These are phyloP conservation scores for Cryptotis parvus DNA, from an alignment of 2,113 vertebrate species.

Conservation along the genomic window DNA sequence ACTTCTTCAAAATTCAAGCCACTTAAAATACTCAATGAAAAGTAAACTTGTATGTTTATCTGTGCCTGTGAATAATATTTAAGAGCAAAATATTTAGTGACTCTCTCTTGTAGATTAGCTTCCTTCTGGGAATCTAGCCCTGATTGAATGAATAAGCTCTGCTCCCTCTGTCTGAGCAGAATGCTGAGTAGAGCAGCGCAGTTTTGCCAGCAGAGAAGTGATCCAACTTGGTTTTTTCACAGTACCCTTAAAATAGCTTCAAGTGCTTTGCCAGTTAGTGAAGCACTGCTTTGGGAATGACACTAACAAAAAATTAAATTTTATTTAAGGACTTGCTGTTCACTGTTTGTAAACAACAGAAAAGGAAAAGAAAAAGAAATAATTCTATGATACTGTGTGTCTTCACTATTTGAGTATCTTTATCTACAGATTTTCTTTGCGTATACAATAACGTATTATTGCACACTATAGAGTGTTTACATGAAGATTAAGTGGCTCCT, in stretches of 20 bases:
- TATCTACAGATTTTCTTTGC: neutral
- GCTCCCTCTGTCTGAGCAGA: neutral
- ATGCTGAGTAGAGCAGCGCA: neutral
- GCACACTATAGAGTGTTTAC: no score
- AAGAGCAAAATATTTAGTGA: neutral
- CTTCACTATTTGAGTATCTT: neutral
- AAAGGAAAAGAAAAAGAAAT: neutral
- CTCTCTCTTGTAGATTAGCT: neutral
- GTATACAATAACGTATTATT: neutral
- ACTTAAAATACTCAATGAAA: neutral
- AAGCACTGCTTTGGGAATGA: slow-evolving; percentile 16
- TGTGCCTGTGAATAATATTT: neutral
- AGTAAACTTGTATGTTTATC: neutral
- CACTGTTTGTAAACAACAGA: slow-evolving; percentile 14
- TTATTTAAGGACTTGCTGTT: neutral
- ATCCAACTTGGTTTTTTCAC: neutral
- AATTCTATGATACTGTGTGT: neutral
- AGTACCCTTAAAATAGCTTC: neutral
- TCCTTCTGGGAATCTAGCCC: neutral
- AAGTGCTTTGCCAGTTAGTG: slow-evolving; percentile 5
- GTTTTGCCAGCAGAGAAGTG: neutral
- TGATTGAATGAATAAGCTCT: neutral
- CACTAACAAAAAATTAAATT: slow-evolving; percentile 7
- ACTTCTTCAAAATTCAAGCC: neutral
- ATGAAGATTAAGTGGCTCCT: neutral